A percentile compares a stretch with the other conserved stretches of the same genome.
phyloP scores from a whole-genome alignment of 1,140 invertebrate genomes.

The Protaetia brevitarsis region DNA sequence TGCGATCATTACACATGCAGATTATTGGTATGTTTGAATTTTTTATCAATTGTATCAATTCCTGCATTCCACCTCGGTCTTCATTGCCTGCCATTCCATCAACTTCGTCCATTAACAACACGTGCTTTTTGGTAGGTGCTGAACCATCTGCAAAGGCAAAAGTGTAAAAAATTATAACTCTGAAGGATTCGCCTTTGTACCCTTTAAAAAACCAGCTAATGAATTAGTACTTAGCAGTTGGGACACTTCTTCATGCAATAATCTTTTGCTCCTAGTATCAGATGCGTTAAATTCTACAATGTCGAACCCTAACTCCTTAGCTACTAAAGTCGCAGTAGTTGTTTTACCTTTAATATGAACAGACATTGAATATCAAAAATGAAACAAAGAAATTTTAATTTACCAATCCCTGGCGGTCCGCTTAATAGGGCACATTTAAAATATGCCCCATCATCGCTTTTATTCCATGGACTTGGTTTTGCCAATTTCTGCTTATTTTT shows the following conservation, averaged over 20 bases:
- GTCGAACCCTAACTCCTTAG: conserved; percentile 84
- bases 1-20: conserved; percentile 98
- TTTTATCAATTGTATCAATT: conserved; percentile 93
- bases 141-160: conserved; percentile 49
- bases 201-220: conserved; percentile 36
- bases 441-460: conserved; percentile 78
- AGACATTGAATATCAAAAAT: too few relatives aligned
- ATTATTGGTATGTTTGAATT: conserved; percentile 87
- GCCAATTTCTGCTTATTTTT: conserved; percentile 60
- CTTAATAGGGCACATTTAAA: conserved; percentile 93
- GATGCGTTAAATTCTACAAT: conserved; percentile 96
- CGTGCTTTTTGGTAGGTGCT: conserved; percentile 65
- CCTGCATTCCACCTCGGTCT: conserved; percentile 94
- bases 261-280: conserved; percentile 89
- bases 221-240: conserved; percentile 69
- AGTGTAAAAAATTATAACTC: conserved; percentile 40
- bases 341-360: conserved; percentile 75
- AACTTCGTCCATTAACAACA: conserved; percentile 98
- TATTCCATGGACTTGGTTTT: conserved; percentile 71
- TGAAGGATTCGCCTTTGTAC: conserved; percentile 73
- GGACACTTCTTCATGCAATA: conserved; percentile 78
- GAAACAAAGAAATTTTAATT: too few relatives aligned
- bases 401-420: conserved; percentile 90
- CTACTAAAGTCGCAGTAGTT: conserved; percentile 79
- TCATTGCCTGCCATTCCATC: conserved; percentile 99